Evolutionary conservation across 92 coral and sea anemone species (phyloP).

Genomic region (Paramuricea clavata): DNA sequence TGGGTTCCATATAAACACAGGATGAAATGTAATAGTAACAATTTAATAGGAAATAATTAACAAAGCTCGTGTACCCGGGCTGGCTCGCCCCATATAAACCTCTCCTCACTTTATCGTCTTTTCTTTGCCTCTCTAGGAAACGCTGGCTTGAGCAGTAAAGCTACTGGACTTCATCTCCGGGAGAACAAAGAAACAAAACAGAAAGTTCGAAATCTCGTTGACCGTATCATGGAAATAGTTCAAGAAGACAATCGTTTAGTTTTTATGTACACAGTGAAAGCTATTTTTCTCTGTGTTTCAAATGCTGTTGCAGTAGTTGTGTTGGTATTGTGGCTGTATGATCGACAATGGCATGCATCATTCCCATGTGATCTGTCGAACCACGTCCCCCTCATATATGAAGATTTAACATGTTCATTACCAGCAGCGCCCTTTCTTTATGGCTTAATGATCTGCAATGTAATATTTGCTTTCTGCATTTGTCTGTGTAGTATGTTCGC

Average conservation of each 20-base stretch:
- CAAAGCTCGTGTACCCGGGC: too few species aligned
- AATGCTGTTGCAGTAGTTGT: slow-evolving; percentile 36
- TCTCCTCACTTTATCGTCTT: too few species aligned
- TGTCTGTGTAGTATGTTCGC: slow-evolving; percentile 19
- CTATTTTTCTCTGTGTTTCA: background rate
- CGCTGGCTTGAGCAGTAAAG: slow-evolving; percentile 32
- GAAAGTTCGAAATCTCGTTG: slow-evolving; percentile 19
- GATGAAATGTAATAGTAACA: too few species aligned
- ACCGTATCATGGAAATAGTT: slow-evolving; percentile 30
- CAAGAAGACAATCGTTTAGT: slow-evolving; percentile 17
- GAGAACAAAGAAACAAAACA: slow-evolving; percentile 34
- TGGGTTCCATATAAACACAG: too few species aligned
- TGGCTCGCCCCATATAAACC: too few species aligned
- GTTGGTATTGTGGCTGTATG: slow-evolving; percentile 10
- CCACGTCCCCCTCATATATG: slow-evolving; percentile 24
- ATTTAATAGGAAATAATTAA: too few species aligned
- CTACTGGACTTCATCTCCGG: slow-evolving; percentile 17
- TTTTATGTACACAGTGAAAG: slow-evolving; percentile 22
- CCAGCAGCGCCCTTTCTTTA: slow-evolving; percentile 51
- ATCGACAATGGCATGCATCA: slow-evolving; percentile 45
- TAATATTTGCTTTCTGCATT: slow-evolving; percentile 37
- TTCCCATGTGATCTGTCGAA: slow-evolving; percentile 25
- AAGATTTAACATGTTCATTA: slow-evolving; percentile 36
- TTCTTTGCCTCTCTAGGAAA: background rate
- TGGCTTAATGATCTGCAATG: slow-evolving; percentile 39